phyloP scores from a whole-genome alignment of 2,888 invertebrate genomes.

The Conops quadrifasciatus region DNA sequence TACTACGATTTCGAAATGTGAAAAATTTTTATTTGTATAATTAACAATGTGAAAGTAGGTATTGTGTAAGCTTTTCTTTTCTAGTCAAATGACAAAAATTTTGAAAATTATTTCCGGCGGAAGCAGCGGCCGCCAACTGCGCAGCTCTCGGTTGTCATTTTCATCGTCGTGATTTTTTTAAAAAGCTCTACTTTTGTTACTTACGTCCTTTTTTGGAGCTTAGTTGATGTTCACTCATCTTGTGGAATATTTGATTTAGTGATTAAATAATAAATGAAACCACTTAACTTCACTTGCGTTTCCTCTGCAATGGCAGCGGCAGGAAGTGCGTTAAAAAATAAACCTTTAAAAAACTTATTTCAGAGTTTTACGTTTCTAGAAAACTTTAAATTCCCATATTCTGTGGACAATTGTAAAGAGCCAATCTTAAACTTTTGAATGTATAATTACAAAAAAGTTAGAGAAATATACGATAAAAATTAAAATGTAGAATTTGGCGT shows the following conservation, averaged over 20 bases:
- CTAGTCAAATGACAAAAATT: not conserved
- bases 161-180: not conserved
- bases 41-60: conserved; percentile 10
- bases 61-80: not conserved
- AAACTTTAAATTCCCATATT: not conserved
- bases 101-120: conserved; percentile 26
- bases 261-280: not conserved
- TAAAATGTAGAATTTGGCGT: conserved; percentile 30
- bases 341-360: not conserved
- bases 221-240: conserved; percentile 13
- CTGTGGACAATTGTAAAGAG: not conserved
- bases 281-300: not conserved
- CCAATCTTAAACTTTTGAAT: not conserved
- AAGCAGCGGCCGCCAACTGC: conserved; percentile 25
- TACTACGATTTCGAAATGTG: conserved; percentile 21
- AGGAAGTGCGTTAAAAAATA: conserved; percentile 18
- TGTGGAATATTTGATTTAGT: not conserved
- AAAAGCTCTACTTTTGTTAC: not conserved
- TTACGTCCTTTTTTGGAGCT: conserved; percentile 22
- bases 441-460: conserved; percentile 21
- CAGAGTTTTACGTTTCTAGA: not conserved
- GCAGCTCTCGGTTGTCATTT: conserved; percentile 22
- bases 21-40: not conserved
- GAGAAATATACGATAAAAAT: conserved; percentile 23
- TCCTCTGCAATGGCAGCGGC: conserved; percentile 16